Percentiles rank a stretch among this genome's conserved stretches.
These are phyloP conservation scores for Chroicocephalus ridibundus DNA, from an alignment of 2,113 vertebrate species.

Conservation along the genomic window DNA sequence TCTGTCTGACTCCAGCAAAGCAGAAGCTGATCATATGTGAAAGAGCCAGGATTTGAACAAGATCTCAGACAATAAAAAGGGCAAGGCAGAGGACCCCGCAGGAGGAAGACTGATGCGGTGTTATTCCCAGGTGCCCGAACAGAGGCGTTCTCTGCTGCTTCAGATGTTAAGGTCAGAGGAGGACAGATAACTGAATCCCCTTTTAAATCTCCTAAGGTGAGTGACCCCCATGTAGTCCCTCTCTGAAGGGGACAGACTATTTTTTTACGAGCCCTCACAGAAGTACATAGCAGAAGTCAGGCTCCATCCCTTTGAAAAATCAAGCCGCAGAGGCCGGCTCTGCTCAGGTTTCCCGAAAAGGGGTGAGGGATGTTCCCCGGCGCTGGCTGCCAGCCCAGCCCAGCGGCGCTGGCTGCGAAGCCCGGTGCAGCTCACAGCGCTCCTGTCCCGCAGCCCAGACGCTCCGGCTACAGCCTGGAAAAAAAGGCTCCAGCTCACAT, in stretches of 20 bases:
- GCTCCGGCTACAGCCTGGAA: not conserved
- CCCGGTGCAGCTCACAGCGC: not conserved
- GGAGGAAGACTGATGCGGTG: not conserved
- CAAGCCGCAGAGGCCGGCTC: not conserved
- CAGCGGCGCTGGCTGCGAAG: not conserved
- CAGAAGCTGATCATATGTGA: not conserved
- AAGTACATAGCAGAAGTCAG: not conserved
- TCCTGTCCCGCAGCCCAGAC: not conserved
- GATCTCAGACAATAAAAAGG: conserved; percentile 37
- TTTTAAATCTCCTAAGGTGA: not conserved
- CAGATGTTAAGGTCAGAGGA: conserved; percentile 2
- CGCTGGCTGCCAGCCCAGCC: not conserved
- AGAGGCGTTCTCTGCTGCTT: not conserved
- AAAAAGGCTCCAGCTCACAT: not conserved
- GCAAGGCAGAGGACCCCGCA: not conserved
- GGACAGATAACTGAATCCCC: not conserved
- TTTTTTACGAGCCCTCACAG: fast-evolving
- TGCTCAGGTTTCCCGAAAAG: not conserved
- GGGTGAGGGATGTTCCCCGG: not conserved
- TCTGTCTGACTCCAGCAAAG: conserved; percentile 11
- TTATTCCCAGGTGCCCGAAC: not conserved
- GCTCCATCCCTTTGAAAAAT: not conserved
- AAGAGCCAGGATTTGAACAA: conserved; percentile 8
- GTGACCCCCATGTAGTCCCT: not conserved
- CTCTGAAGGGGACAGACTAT: not conserved